Evolutionary conservation across 2,888 invertebrate species (phyloP).

Genomic region (Augochlorella aurata): DNA sequence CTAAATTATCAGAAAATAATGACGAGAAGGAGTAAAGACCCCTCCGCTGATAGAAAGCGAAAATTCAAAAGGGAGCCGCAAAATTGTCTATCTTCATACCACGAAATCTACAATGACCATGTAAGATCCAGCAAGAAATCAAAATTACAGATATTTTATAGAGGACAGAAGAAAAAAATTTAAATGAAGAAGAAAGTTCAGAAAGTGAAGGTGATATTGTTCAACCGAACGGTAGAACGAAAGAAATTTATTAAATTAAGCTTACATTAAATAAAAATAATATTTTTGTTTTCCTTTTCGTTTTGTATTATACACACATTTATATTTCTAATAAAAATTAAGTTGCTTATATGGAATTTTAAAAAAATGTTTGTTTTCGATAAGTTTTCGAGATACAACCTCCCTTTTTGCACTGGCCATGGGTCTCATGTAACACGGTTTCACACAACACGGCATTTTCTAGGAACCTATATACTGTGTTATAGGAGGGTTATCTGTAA

Average conservation of each 20-base stretch:
- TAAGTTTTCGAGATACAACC: not conserved
- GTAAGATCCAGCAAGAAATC: conserved; percentile 36
- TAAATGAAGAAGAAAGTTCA: conserved; percentile 23
- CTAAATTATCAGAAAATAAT: too few species aligned
- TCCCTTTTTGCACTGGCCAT: not conserved
- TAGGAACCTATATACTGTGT: too few species aligned
- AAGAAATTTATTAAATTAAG: not conserved
- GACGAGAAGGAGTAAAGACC: too few species aligned
- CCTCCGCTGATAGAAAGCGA: not conserved
- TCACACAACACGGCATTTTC: too few species aligned
- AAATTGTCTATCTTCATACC: too few species aligned
- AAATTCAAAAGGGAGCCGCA: too few species aligned
- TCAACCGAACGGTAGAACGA: not conserved
- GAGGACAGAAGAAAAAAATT: conserved; percentile 40
- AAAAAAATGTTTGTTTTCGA: not conserved
- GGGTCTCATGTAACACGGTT: not conserved
- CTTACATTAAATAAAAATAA: not conserved
- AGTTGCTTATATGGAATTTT: too few species aligned
- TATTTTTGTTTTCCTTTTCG: not conserved
- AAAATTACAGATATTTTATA: conserved; percentile 46
- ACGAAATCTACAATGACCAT: too few species aligned
- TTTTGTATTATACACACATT: not conserved
- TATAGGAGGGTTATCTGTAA: not conserved
- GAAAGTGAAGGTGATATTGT: not conserved
- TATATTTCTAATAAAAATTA: too few species aligned